Conservation (phyloP, 2,888 invertebrate genomes). For the Eupithecia pulchellata region DNA sequence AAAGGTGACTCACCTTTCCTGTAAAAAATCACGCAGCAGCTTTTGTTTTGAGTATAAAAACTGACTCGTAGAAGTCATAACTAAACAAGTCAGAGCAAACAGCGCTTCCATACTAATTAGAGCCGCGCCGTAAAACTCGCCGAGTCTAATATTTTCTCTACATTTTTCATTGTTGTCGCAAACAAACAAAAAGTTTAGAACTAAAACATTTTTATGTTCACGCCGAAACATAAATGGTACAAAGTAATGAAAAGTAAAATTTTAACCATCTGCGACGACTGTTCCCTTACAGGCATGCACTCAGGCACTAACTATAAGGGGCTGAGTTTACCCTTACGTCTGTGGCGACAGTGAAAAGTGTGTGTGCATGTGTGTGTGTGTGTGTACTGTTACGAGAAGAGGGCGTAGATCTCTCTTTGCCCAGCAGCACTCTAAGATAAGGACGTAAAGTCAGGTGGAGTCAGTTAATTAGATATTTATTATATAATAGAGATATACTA, state of each 20-base stretch:
- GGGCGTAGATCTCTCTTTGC: too few species aligned
- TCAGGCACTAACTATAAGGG: not conserved
- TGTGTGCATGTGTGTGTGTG: too few species aligned
- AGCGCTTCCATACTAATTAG: slow-evolving; percentile 15
- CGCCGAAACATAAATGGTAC: slow-evolving; percentile 39
- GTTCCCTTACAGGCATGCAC: slow-evolving; percentile 3
- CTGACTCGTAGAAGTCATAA: not conserved
- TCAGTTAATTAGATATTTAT: too few species aligned
- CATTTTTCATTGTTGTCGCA: slow-evolving; percentile 27
- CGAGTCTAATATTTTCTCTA: slow-evolving; percentile 17
- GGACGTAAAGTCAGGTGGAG: too few species aligned
- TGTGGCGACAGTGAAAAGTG: not conserved
- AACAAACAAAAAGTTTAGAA: slow-evolving; percentile 36
- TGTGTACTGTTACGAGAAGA: too few species aligned
- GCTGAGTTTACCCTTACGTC: not conserved
- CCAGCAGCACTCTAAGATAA: too few species aligned
- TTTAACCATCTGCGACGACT: slow-evolving; percentile 41
- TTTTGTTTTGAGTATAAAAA: not conserved
- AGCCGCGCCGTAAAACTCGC: slow-evolving; percentile 13
- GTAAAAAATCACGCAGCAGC: too few species aligned
- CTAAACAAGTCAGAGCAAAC: not conserved
- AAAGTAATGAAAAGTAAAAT: slow-evolving; percentile 45
- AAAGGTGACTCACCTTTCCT: not conserved
- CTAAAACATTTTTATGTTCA: slow-evolving; percentile 40
- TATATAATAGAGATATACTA: too few species aligned